These are phyloP conservation scores for Panonychus citri DNA, from an alignment of 1,140 invertebrate species.

Conservation along the genomic window DNA sequence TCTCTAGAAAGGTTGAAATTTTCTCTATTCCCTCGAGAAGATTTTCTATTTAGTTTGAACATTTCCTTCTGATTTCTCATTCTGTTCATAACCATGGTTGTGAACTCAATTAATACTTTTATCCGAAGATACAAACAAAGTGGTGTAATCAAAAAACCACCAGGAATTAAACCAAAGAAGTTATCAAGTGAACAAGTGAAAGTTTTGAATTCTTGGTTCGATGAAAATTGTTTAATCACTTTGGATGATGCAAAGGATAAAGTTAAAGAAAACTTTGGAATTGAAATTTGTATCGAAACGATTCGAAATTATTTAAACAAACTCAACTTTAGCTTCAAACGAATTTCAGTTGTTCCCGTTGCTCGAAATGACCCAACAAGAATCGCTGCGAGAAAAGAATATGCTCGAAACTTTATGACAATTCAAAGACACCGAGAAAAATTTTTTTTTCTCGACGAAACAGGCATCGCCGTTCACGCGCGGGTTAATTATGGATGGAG, in stretches of 20 bases:
- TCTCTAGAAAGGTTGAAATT: too few relatives aligned
- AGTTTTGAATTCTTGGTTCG: neutral
- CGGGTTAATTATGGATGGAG: neutral
- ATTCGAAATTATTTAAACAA: neutral
- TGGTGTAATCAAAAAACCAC: neutral
- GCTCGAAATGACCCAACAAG: neutral
- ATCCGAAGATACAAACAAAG: too few relatives aligned
- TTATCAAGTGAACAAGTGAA: neutral
- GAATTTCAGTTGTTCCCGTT: neutral
- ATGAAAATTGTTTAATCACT: neutral
- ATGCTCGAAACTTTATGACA: neutral
- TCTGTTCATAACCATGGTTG: too few relatives aligned
- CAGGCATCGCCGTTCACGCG: neutral
- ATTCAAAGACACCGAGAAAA: neutral
- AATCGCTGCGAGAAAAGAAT: neutral
- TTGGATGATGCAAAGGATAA: neutral
- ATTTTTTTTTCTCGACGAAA: neutral
- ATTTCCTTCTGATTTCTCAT: too few relatives aligned
- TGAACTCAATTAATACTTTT: too few relatives aligned
- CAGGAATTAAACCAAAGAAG: neutral
- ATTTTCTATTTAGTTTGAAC: too few relatives aligned
- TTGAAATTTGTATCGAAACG: neutral
- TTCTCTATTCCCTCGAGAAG: too few relatives aligned
- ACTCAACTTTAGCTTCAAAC: neutral
- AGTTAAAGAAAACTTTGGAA: neutral